Evolutionary conservation across 1,140 invertebrate species (phyloP), one percentile per base, ranked within the genome.

Genomic region (Penaeus japonicus): DNA sequence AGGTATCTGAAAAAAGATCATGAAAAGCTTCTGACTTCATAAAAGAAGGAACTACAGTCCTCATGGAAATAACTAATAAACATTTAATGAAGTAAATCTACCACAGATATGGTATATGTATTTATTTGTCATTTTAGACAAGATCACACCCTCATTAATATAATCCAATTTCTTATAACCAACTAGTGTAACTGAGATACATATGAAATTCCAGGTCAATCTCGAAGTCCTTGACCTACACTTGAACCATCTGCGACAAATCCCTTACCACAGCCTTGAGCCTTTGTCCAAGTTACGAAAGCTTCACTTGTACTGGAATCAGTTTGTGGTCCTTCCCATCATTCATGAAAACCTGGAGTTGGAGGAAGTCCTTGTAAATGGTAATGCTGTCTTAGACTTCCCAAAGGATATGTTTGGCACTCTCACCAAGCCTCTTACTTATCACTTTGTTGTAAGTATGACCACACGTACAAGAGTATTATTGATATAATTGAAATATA

Each of bases 241-340:
- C 57, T 39, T 87, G 22, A 87, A 87, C 57, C 86, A 81, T 24
- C 53, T 87, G n/a, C 22, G 62, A 35, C 24, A 81, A n/a, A 73
- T 87, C 20, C 79, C 79, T 10, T n/a, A 54, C 35, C 17, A 57
- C 27, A 87, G 79, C 32, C 39, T 87, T 53, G 62, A 73, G 53
- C 47, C 78, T 54, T 54, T 87, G 4, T 39, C 62, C 1, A 75
- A 54, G 7, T 65, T 87, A 4, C 59, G 39, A 15, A 75, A 35
- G 4, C 75, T 87, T 39, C 86, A 87, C 70, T 53, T 87, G 18
- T 57, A 87, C 79, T 87, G 86, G 86, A 87, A 87, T 53, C 73
- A 54, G 35, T 35, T 87, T 2, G 54, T 57, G 1, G 54, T 32
- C 20, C 86, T 87, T 20, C 86, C 86, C 5, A n/a, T 30, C 7